Evolutionary conservation across 2,797 vertebrate genomes (phyloP), one percentile per base, ranked within the genome.

Genomic region (Capromys pilorides): DNA sequence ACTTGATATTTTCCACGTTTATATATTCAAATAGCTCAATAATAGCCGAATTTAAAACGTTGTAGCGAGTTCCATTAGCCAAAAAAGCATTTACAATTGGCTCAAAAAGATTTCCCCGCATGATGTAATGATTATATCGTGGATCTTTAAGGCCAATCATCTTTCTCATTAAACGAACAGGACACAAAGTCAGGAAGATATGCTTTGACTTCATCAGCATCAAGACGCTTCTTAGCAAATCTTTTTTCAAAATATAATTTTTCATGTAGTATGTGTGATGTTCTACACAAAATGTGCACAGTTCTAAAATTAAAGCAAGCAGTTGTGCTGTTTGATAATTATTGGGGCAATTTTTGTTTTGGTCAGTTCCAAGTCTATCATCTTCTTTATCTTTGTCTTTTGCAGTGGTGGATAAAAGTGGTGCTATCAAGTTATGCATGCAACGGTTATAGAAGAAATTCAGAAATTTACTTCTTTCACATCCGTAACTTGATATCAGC

Each of bases 371-470:
- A 97, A 98, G 98, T 93, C 98, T 98, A 80, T 98, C 96, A 98
- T 99, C 99, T 98, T 99, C 98, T 51, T 98, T 98, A 96, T 95
- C 98, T 96, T 98, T 99, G 91, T 99, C 99, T 91, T 98, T 98
- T 41, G 98, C 98, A 8, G 99, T 99, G 93, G 99, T 99, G 75
- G 99, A 99, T 98, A 99, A 97, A 96, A 99, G 98, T 0, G 99
- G 99, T 54, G 98, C 99, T 2, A 99, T 99, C 31, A 99, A 98
- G 59, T 99, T 99, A 18, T 99, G 98, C 99, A 99, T 99, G 98
- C 99, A 99, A 98, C 98, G 99, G 97, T 99, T 99, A 98, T 99
- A 99, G 98, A 99, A 99, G 98, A 99, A 99, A 98, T 99, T 99
- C 93, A 99, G 98, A 97, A 99, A 99, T 94, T 99, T 98, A 0